A percentile compares a stretch with the other conserved stretches of the same genome.
Conservation (phyloP, 2,113 vertebrate species). For the Campylomormyrus tamandua region DNA sequence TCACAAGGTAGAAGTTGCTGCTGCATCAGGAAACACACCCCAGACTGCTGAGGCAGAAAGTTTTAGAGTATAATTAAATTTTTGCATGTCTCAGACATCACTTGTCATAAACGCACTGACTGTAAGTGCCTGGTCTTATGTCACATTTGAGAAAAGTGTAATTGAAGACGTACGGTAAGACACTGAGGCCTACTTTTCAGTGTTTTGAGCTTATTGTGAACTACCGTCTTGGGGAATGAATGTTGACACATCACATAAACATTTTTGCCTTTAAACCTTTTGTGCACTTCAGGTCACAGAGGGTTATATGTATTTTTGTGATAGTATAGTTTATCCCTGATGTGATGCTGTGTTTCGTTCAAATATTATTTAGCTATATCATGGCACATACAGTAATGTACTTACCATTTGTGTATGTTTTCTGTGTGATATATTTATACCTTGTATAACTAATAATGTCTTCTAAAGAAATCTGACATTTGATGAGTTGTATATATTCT, state of each 20-base stretch:
- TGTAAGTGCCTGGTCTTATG: constrained; percentile 41
- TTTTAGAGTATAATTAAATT: constrained; percentile 57
- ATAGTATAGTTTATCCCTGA: not conserved
- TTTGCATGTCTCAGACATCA: constrained; percentile 51
- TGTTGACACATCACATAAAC: constrained; percentile 41
- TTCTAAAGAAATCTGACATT: not conserved
- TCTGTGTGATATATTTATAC: not conserved
- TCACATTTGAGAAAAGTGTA: constrained; percentile 53
- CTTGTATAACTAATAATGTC: not conserved
- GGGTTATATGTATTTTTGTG: not conserved
- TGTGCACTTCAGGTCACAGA: constrained; percentile 32
- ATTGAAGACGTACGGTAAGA: constrained; percentile 33
- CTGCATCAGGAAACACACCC: constrained; percentile 51
- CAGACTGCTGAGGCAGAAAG: constrained; percentile 47
- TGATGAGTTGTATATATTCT: not conserved
- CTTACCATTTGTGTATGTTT: not conserved
- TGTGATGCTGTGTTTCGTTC: not conserved
- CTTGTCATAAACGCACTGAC: constrained; percentile 55
- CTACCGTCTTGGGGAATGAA: not conserved
- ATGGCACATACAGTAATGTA: not conserved
- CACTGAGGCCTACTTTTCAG: not conserved
- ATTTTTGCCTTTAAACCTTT: constrained; percentile 47
- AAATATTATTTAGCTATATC: not conserved
- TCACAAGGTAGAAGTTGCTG: constrained; percentile 7
- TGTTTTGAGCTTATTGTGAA: not conserved